phyloP scores from a whole-genome alignment of 1,140 invertebrate genomes.

The Drosophila nigromelanica region DNA sequence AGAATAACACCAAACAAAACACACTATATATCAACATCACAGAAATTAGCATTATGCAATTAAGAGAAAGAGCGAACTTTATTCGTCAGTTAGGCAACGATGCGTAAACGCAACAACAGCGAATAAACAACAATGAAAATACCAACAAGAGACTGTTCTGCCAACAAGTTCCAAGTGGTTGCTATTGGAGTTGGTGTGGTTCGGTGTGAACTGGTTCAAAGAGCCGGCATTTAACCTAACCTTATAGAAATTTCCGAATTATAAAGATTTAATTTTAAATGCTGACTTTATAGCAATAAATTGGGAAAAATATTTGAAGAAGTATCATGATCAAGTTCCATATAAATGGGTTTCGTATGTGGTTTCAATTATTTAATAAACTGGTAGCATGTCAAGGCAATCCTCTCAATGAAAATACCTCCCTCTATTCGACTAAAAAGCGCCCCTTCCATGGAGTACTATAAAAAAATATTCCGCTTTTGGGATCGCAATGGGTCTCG shows the following conservation, averaged over 20 bases:
- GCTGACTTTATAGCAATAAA: no score
- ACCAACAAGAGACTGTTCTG: slow-evolving; percentile 15
- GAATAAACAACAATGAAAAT: slow-evolving; percentile 10
- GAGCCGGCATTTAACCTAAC: not conserved
- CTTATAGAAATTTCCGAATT: not conserved
- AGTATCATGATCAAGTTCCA: no score
- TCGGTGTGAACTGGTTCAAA: slow-evolving; percentile 18
- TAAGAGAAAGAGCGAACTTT: slow-evolving; percentile 50
- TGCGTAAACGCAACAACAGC: slow-evolving; percentile 33
- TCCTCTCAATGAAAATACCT: not conserved
- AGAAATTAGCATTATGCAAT: slow-evolving; percentile 69
- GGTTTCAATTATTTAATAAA: no score
- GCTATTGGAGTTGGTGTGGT: slow-evolving; percentile 16
- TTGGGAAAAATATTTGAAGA: no score
- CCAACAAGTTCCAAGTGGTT: slow-evolving; percentile 7
- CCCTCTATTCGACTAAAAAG: not conserved
- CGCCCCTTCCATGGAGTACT: not conserved
- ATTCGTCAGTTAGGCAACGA: slow-evolving; percentile 44
- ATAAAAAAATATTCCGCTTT: not conserved
- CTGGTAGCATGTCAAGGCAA: not conserved
- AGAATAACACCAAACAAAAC: not conserved
- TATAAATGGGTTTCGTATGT: no score
- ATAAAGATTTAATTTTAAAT: not conserved
- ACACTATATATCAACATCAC: slow-evolving; percentile 1
- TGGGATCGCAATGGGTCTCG: slow-evolving; percentile 19